Evolutionary conservation across 1,140 invertebrate genomes (phyloP), one percentile per base, ranked within the genome.

Genomic region (Drosophila arizonae): DNA sequence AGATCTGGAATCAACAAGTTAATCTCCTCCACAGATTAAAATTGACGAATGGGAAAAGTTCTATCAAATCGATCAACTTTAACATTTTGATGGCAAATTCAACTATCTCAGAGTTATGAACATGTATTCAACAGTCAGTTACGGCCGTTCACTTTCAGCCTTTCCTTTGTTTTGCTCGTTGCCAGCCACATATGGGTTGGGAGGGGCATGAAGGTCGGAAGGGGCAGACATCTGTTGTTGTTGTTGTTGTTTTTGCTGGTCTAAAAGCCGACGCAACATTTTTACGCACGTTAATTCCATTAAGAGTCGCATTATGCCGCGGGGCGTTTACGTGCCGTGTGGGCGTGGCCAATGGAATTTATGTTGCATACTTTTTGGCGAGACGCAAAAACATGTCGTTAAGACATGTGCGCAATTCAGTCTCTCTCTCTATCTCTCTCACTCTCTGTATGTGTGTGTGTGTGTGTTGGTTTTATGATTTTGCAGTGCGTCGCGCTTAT

Each of bases 271-370:
- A 68, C 52, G 57, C 64, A 71, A 74, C 66, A 75, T 79, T 79
- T 79, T 71, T 71, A 73, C 65, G 76, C 76, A 79, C 77, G 72
- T 79, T 79, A 75, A 75, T 79, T 75, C 76, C 77, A 79, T 79
- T 79, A 79, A 71, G 75, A 79, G 76, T 50, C 71, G 76, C 77
- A 79, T 75, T 75, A 75, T 75, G 76, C 68, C 62, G 52, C 68
- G 48, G 36, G 69, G 30, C 67, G 72, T 55, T 64, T 72, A 73
- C 67, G 72, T 79, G 62, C 66, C 62, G 58, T 36, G 61, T 80
- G 68, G 61, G 68, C 68, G 68, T 71, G 68, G 60, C 68, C 52
- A 51, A 60, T 33, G 50, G 63, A 81, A 73, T 81, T 77, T 65
- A 68, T 80, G 41, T 72, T 65, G 72, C 67, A 56, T 76, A 26